Evolutionary conservation across 2,113 vertebrate species (phyloP).

Genomic region (mouse (Mus musculus)): GRCm39 chr4:123308001-123308500

Average conservation of each 20-base stretch:
- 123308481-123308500: too few species aligned
- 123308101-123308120: conserved; percentile 45
- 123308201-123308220: background rate
- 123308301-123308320: too few species aligned
- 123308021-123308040: background rate
- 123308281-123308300: background rate
- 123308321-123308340: background rate
- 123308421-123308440: conserved; percentile 9
- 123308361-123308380: background rate
- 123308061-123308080: conserved; percentile 9
- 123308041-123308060: conserved; percentile 37
- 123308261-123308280: background rate
- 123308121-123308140: conserved; percentile 40
- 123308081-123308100: background rate
- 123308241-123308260: background rate
- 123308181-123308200: conserved; percentile 51
- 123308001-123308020: conserved; percentile 56
- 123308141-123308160: conserved; percentile 50
- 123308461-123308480: too few species aligned
- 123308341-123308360: background rate
- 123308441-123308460: too few species aligned
- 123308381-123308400: background rate
- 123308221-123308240: background rate
- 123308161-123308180: conserved; percentile 43
- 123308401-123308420: background rate